phyloP scores from a whole-genome alignment of 2,888 invertebrate species.

The Germaria angustata region DNA sequence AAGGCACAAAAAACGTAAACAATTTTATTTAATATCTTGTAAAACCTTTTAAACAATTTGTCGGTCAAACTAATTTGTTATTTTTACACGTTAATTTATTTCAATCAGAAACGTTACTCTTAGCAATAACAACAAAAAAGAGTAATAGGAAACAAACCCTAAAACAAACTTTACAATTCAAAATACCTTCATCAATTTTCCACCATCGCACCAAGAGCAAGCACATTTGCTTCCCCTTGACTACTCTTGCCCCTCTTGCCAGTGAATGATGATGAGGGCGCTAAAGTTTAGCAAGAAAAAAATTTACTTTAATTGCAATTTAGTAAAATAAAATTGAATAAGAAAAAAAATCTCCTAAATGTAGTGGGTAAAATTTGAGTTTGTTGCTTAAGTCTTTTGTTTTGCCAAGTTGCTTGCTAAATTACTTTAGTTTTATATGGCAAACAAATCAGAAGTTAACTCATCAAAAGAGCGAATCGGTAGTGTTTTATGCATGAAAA shows the following conservation, averaged over 20 bases:
- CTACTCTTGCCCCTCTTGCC: not conserved
- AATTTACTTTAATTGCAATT: slow-evolving; percentile 58
- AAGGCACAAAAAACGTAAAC: not conserved
- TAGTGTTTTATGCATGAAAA: slow-evolving; percentile 46
- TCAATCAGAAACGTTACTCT: slow-evolving; percentile 39
- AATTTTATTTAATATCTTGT: slow-evolving; percentile 63
- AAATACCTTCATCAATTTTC: slow-evolving; percentile 19
- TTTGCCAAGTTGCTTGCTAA: slow-evolving; percentile 22
- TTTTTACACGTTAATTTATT: slow-evolving; percentile 67
- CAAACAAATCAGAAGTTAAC: slow-evolving; percentile 63
- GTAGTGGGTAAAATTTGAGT: slow-evolving; percentile 18
- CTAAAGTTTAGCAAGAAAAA: slow-evolving; percentile 25
- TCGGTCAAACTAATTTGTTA: slow-evolving; percentile 67
- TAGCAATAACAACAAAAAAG: not conserved
- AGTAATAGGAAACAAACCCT: slow-evolving; percentile 32
- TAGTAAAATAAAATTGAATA: slow-evolving; percentile 11
- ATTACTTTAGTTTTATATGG: slow-evolving; percentile 50
- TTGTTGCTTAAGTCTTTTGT: slow-evolving; percentile 50
- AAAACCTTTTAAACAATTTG: slow-evolving; percentile 64
- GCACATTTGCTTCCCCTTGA: not conserved
- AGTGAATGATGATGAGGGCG: slow-evolving; percentile 1
- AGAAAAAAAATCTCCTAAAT: not conserved
- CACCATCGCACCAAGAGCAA: not conserved
- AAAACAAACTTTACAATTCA: slow-evolving; percentile 14
- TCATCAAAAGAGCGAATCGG: slow-evolving; percentile 63